These are phyloP conservation scores for Euzophera pinguis DNA, from an alignment of 2,888 invertebrate species.

Conservation along the genomic window DNA sequence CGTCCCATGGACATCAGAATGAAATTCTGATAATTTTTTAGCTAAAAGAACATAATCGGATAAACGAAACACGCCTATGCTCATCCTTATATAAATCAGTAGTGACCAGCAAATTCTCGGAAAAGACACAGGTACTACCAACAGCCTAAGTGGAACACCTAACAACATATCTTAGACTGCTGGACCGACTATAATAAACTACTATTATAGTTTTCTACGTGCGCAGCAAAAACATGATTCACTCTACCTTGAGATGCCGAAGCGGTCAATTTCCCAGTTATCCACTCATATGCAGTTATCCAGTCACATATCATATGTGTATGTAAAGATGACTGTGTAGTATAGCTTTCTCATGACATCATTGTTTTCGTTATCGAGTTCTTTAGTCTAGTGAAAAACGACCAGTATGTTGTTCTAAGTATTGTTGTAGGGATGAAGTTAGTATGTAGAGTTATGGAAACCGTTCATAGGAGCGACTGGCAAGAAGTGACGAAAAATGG, in stretches of 20 bases:
- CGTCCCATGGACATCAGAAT: too few relatives aligned
- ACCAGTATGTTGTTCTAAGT: too few relatives aligned
- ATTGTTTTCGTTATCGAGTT: too few relatives aligned
- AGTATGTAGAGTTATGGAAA: too few relatives aligned
- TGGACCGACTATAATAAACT: not conserved
- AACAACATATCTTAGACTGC: constrained; percentile 1
- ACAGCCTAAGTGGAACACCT: constrained; percentile 1
- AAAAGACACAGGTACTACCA: not conserved
- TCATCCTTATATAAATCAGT: not conserved
- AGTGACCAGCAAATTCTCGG: not conserved
- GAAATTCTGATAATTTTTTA: too few relatives aligned
- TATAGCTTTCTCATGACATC: not conserved
- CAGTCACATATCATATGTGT: too few relatives aligned
- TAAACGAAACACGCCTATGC: too few relatives aligned
- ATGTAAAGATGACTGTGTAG: not conserved
- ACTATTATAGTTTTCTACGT: constrained; percentile 8
- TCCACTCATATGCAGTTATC: constrained; percentile 2
- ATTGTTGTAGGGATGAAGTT: too few relatives aligned
- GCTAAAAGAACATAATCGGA: too few relatives aligned
- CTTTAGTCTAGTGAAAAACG: too few relatives aligned
- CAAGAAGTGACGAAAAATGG: too few relatives aligned
- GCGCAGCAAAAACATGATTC: not conserved
- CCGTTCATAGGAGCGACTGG: too few relatives aligned
- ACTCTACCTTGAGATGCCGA: not conserved
- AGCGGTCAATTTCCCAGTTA: constrained; percentile 6